Conservation (phyloP, 2,113 vertebrate genomes). For the Hemiprocne comata region DNA sequence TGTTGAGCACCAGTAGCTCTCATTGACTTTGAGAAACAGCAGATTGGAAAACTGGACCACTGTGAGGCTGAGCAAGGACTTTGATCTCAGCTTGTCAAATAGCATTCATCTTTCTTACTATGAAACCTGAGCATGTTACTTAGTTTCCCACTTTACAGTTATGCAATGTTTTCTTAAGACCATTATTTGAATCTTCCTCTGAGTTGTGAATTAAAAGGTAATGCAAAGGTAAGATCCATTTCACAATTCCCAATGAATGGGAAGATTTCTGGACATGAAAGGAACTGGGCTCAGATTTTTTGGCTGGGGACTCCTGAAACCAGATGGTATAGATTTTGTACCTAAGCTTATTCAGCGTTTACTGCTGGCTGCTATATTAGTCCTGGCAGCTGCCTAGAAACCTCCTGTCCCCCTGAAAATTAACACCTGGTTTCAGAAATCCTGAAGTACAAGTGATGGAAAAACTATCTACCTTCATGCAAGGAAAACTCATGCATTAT, state of each 20-base stretch:
- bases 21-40: background rate
- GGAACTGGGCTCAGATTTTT: conserved; percentile 41
- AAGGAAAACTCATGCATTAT: background rate
- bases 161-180: conserved; percentile 10
- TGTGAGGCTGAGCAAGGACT: background rate
- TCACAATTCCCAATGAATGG: background rate
- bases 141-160: background rate
- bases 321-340: conserved; percentile 70
- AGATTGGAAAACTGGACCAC: background rate
- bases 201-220: conserved; percentile 53
- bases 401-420: conserved; percentile 70
- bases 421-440: conserved; percentile 71
- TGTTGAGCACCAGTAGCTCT: background rate
- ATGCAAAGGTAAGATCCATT: conserved; percentile 54
- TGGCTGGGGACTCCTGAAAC: conserved; percentile 41
- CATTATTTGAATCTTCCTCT: conserved; percentile 9
- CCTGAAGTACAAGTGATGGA: conserved; percentile 46
- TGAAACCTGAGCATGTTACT: background rate
- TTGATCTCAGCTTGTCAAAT: conserved; percentile 40
- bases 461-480: conserved; percentile 40
- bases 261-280: conserved; percentile 55
- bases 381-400: conserved; percentile 65
- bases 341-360: conserved; percentile 71
- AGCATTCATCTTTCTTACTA: background rate
- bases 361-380: conserved; percentile 65